These are phyloP conservation scores for Rotaria magnacalcarata DNA, from an alignment of 2,888 invertebrate species.

Conservation along the genomic window DNA sequence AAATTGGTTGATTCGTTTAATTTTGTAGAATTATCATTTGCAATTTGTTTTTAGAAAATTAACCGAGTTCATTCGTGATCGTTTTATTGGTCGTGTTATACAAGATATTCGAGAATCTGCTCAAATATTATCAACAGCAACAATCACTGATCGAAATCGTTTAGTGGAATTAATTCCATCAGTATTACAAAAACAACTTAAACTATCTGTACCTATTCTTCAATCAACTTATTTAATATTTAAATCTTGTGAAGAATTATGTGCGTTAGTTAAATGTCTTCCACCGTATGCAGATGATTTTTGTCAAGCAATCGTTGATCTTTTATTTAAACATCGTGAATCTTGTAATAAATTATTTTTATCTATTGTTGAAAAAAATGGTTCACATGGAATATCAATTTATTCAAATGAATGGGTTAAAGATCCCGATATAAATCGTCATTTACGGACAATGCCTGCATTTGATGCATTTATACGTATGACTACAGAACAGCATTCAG, in stretches of 20 bases:
- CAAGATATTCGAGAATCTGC: constrained; percentile 30
- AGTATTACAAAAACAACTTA: constrained; percentile 39
- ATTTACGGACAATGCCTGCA: constrained; percentile 28
- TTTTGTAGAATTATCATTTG: too few species aligned
- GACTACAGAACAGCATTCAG: neutral
- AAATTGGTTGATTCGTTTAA: too few species aligned
- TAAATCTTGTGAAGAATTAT: constrained; percentile 43
- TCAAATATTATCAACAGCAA: neutral
- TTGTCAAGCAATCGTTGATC: constrained; percentile 36
- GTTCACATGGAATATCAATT: neutral
- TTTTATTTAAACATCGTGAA: constrained; percentile 37
- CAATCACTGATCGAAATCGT: neutral
- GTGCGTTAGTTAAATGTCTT: constrained; percentile 41
- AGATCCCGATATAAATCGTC: constrained; percentile 28
- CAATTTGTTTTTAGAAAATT: neutral
- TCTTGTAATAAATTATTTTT: constrained; percentile 39
- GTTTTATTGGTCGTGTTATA: constrained; percentile 33
- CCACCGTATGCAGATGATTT: constrained; percentile 42
- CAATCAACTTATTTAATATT: constrained; percentile 40
- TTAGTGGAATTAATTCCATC: constrained; percentile 37
- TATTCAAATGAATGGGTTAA: constrained; percentile 42
- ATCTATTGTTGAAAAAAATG: constrained; percentile 31
- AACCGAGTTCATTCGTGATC: constrained; percentile 23
- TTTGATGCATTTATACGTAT: constrained; percentile 25
- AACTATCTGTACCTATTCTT: constrained; percentile 39